Evolutionary conservation across 64 coral and sea anemone species (phyloP).

Genomic region (Cladopsammia gracilis): DNA sequence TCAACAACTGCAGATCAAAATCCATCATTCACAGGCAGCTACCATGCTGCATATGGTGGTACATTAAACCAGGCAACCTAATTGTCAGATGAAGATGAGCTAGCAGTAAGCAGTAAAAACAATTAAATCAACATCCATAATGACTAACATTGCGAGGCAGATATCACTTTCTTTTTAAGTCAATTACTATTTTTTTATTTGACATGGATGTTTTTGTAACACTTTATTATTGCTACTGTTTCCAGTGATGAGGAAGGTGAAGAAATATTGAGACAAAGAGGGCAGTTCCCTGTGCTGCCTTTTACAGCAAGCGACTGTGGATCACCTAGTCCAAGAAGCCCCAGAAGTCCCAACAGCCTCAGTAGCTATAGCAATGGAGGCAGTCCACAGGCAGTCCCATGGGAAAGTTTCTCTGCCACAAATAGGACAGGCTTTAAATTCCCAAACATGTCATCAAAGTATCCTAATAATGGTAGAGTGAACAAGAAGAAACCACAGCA

Average conservation of each 20-base stretch:
- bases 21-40: too few species aligned
- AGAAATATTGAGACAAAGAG: slow-evolving; percentile 86
- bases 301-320: slow-evolving; percentile 65
- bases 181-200: too few species aligned
- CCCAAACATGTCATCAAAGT: slow-evolving; percentile 14
- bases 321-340: slow-evolving; percentile 39
- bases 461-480: slow-evolving; percentile 35
- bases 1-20: too few species aligned
- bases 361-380: slow-evolving; percentile 18
- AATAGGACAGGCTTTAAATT: slow-evolving; percentile 12
- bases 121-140: too few species aligned
- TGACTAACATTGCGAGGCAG: too few species aligned
- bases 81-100: too few species aligned
- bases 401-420: slow-evolving; percentile 50
- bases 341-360: slow-evolving; percentile 33
- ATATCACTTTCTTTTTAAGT: too few species aligned
- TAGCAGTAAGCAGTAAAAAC: too few species aligned
- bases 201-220: too few species aligned
- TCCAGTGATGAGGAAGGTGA: slow-evolving; percentile 97
- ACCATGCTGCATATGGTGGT: too few species aligned
- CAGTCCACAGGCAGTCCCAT: slow-evolving; percentile 29
- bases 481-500: neutral
- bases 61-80: too few species aligned
- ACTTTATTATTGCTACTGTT: neutral
- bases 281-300: slow-evolving; percentile 66